phyloP scores from a whole-genome alignment of 2,113 vertebrate species.

The Tor tambroides region DNA sequence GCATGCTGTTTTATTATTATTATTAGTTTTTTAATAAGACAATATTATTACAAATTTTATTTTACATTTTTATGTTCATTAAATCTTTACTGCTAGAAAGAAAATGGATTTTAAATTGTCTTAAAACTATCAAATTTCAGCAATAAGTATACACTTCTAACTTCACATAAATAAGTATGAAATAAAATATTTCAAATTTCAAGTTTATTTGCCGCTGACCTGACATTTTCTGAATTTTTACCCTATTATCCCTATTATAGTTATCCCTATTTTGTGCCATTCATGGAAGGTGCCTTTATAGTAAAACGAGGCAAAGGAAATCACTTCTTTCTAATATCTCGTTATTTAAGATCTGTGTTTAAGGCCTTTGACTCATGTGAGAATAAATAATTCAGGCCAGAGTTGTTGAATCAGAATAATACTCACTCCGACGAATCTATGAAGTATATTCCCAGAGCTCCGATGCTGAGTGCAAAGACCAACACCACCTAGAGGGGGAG shows the following conservation, averaged over 20 bases:
- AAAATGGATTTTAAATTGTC: too few relatives aligned
- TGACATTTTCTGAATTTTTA: too few relatives aligned
- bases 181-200: neutral
- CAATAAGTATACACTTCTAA: too few relatives aligned
- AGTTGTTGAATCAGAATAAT: slow-evolving; percentile 46
- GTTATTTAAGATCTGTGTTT: neutral
- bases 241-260: neutral
- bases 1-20: too few relatives aligned
- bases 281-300: neutral
- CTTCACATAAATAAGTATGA: neutral
- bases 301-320: neutral
- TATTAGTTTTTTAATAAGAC: too few relatives aligned
- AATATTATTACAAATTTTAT: too few relatives aligned
- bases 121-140: too few relatives aligned
- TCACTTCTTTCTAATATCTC: neutral
- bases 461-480: slow-evolving; percentile 99
- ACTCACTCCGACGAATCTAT: slow-evolving; percentile 97
- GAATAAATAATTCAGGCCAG: slow-evolving; percentile 8
- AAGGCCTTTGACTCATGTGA: neutral
- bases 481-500: slow-evolving; percentile 89
- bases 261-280: neutral
- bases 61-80: too few relatives aligned
- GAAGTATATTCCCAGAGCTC: slow-evolving; percentile 99
- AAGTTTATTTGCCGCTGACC: too few relatives aligned
- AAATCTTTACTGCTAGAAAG: too few relatives aligned